These are phyloP conservation scores for Andrena hattorfiana DNA, from an alignment of 2,888 invertebrate genomes.

Conservation along the genomic window DNA sequence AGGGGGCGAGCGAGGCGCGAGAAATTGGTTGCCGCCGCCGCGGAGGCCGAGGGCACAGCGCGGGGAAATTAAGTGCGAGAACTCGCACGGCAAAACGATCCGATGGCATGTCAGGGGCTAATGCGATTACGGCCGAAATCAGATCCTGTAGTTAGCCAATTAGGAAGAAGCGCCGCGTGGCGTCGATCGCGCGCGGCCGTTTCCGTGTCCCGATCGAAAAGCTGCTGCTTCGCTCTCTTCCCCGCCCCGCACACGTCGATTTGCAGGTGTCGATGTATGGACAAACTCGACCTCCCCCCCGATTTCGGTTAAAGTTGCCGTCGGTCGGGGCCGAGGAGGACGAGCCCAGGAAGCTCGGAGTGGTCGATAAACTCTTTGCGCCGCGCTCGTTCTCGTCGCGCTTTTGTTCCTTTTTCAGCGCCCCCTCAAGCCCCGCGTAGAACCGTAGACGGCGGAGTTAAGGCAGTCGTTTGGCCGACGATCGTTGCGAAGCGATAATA, in stretches of 20 bases:
- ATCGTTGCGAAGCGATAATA: constrained; percentile 58
- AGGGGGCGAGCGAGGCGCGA: constrained; percentile 39
- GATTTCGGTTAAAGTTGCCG: not conserved
- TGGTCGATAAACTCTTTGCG: constrained; percentile 42
- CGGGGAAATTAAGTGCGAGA: constrained; percentile 71
- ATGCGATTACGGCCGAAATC: constrained; percentile 81
- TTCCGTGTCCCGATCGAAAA: constrained; percentile 38
- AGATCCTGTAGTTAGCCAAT: constrained; percentile 81
- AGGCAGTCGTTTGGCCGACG: constrained; percentile 48
- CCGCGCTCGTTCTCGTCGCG: not conserved
- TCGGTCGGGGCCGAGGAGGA: not conserved
- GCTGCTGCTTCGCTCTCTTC: not conserved
- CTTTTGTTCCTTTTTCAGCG: constrained; percentile 12
- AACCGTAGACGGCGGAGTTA: constrained; percentile 40
- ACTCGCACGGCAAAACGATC: constrained; percentile 72
- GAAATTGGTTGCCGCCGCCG: constrained; percentile 47
- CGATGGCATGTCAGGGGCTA: constrained; percentile 78
- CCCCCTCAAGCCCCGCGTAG: not conserved
- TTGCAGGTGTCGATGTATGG: not conserved
- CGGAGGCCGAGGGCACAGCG: constrained; percentile 28
- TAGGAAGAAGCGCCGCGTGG: constrained; percentile 74
- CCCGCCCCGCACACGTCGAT: too few relatives aligned
- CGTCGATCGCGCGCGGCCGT: constrained; percentile 63
- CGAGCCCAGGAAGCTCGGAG: constrained; percentile 21
- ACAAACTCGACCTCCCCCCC: not conserved